Percentiles rank a stretch among this genome's conserved stretches.
Evolutionary conservation across 2,888 invertebrate genomes (phyloP).

Genomic region (Dolichopus griseipennis): DNA sequence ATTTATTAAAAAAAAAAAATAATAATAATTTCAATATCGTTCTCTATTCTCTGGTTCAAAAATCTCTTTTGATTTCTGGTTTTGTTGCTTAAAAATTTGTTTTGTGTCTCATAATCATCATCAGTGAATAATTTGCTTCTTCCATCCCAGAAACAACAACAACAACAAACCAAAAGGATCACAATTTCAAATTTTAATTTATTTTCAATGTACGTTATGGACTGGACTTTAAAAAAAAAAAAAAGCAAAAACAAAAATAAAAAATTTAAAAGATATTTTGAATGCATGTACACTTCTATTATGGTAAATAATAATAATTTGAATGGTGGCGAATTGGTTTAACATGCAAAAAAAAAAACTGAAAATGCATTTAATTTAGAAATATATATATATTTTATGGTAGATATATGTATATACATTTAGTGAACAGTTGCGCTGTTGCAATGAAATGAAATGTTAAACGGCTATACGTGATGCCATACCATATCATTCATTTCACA

Average conservation of each 20-base stretch:
- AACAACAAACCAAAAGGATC: not conserved
- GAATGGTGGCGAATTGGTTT: not conserved
- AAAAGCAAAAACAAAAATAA: not conserved
- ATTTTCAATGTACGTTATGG: not conserved
- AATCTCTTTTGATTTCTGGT: too few relatives aligned
- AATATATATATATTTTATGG: not conserved
- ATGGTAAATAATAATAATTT: not conserved
- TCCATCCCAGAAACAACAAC: not conserved
- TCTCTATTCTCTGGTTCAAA: too few relatives aligned
- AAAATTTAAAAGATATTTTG: too few relatives aligned
- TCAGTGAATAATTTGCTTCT: constrained; percentile 1
- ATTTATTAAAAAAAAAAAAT: too few relatives aligned
- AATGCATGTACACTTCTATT: too few relatives aligned
- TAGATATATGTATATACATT: too few relatives aligned
- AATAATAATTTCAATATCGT: too few relatives aligned
- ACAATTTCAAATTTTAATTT: not conserved
- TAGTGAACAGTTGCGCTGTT: not conserved
- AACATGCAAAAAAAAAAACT: not conserved
- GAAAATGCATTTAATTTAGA: not conserved
- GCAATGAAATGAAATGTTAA: constrained; percentile 2
- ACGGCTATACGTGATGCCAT: constrained; percentile 4
- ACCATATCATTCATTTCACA: not conserved
- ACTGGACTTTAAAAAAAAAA: not conserved
- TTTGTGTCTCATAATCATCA: not conserved
- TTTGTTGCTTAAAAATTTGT: too few relatives aligned